phyloP scores from a whole-genome alignment of 2,113 vertebrate genomes.

The Lates calcarifer region DNA sequence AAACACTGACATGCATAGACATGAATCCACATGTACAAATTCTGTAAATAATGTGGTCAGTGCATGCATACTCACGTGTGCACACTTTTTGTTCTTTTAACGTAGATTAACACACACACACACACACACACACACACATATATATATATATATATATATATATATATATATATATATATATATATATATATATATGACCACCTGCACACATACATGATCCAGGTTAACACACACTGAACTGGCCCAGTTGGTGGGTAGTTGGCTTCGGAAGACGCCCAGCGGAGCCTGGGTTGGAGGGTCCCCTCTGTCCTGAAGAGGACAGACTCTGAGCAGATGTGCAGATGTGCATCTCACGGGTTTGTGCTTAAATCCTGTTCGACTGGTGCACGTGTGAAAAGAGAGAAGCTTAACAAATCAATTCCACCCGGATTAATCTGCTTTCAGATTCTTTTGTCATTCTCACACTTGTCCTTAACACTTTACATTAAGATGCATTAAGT shows the following conservation, averaged over 20 bases:
- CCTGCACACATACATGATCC: conserved; percentile 2
- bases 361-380: conserved; percentile 78
- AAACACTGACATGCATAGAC: background rate
- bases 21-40: conserved; percentile 32
- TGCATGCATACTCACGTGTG: conserved; percentile 13
- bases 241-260: conserved; percentile 47
- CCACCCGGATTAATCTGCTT: conserved; percentile 76
- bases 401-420: conserved; percentile 84
- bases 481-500: conserved; percentile 18
- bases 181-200: background rate
- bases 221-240: conserved; percentile 23
- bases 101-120: conserved; percentile 33
- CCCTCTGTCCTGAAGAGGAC: conserved; percentile 49
- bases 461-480: conserved; percentile 50
- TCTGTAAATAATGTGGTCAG: conserved; percentile 25
- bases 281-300: conserved; percentile 42
- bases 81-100: conserved; percentile 38
- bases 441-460: conserved; percentile 73
- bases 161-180: background rate
- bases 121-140: background rate
- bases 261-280: conserved; percentile 37
- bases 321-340: conserved; percentile 72
- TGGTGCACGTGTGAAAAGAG: conserved; percentile 66
- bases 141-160: background rate
- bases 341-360: conserved; percentile 71